Conservation (phyloP, 2,797 vertebrate species). For the Epinephelus coioides region DNA sequence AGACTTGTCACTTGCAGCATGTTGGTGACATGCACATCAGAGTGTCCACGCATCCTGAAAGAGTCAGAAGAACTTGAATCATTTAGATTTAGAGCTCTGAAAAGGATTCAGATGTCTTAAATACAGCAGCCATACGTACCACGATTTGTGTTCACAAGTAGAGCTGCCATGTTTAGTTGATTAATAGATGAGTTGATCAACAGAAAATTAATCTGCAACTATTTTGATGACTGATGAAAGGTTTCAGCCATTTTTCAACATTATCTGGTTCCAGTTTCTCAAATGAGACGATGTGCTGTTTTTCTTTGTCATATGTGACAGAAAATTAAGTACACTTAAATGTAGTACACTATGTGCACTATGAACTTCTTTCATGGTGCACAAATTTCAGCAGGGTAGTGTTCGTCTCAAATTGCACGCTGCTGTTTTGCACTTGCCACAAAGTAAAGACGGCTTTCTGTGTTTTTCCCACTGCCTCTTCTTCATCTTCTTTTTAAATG, state of each 20-base stretch:
- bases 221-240: not conserved
- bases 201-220: not conserved
- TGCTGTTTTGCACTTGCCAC: too few species aligned
- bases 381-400: too few species aligned
- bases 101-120: not conserved
- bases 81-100: slow-evolving; percentile 8
- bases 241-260: not conserved
- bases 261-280: not conserved
- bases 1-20: slow-evolving; percentile 6
- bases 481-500: too few species aligned
- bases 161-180: not conserved
- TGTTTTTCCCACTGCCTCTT: too few species aligned
- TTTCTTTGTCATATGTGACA: not conserved
- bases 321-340: too few species aligned
- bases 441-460: too few species aligned
- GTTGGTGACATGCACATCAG: slow-evolving; percentile 3
- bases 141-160: not conserved
- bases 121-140: not conserved
- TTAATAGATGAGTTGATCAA: not conserved
- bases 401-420: too few species aligned
- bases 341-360: too few species aligned
- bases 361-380: too few species aligned
- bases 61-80: not conserved
- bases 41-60: slow-evolving; percentile 6
- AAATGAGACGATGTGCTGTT: not conserved